phyloP scores from a whole-genome alignment of 2,797 vertebrate species.

The Sparidentex hasta region DNA sequence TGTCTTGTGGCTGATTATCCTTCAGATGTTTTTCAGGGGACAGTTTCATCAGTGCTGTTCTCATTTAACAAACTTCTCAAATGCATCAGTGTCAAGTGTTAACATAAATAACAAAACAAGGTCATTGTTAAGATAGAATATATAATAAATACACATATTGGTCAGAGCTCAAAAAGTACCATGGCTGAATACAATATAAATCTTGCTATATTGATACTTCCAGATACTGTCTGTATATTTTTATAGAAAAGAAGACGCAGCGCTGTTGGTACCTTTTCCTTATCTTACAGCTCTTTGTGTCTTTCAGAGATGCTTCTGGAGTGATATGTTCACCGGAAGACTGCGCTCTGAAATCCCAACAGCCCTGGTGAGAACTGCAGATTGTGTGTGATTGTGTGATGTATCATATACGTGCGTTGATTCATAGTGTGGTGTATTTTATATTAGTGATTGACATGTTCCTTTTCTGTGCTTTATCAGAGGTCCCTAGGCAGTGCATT shows the following conservation, averaged over 20 bases:
- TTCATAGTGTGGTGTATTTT: too few species aligned
- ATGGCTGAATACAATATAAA: not conserved
- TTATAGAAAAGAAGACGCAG: not conserved
- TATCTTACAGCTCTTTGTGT: conserved; percentile 1
- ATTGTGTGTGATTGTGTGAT: not conserved
- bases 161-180: not conserved
- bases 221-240: not conserved
- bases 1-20: too few species aligned
- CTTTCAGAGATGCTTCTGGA: conserved; percentile 94
- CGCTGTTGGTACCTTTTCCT: not conserved
- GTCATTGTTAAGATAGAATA: too few species aligned
- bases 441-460: not conserved
- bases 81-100: not conserved
- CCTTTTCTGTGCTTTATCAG: conserved; percentile 71
- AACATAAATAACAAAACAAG: too few species aligned
- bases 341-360: conserved; percentile 95
- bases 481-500: conserved; percentile 90
- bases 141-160: not conserved
- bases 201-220: not conserved
- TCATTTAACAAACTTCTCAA: not conserved
- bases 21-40: not conserved
- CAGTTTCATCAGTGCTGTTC: too few species aligned
- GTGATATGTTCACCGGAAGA: conserved; percentile 97
- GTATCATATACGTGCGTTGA: too few species aligned
- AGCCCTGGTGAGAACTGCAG: conserved; percentile 88